A percentile compares a stretch with the other conserved stretches of the same genome.
Evolutionary conservation across 2,113 vertebrate species (phyloP).

Genomic region (Callipepla californica): DNA sequence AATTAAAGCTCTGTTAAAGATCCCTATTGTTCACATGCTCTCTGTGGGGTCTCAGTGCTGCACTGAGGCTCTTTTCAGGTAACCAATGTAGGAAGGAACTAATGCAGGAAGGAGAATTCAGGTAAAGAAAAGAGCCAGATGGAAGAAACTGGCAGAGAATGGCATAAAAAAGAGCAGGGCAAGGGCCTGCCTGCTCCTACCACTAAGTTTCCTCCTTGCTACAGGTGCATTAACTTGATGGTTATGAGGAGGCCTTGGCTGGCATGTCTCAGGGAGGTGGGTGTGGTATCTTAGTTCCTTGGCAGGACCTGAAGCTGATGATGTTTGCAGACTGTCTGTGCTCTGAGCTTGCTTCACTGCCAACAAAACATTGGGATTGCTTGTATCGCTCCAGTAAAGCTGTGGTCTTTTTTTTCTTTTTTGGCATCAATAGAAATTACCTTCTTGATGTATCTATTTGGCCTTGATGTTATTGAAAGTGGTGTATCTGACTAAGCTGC

Average conservation of each 20-base stretch:
- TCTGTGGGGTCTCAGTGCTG: background rate
- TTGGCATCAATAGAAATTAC: background rate
- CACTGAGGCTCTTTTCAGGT: background rate
- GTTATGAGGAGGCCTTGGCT: background rate
- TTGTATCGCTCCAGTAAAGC: background rate
- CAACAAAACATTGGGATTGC: background rate
- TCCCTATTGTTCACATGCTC: rapidly evolving
- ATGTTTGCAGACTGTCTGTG: background rate
- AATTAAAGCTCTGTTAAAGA: background rate
- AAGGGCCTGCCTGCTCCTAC: rapidly evolving
- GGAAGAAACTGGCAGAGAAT: background rate
- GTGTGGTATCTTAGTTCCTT: background rate
- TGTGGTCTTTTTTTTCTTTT: background rate
- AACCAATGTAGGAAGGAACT: background rate
- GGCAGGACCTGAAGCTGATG: background rate
- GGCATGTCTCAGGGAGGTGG: rapidly evolving
- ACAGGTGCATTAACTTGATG: background rate
- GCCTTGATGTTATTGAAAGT: background rate
- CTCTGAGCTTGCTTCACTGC: background rate
- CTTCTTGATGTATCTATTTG: background rate
- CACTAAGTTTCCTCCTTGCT: background rate
- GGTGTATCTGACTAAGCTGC: background rate
- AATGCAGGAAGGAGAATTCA: background rate
- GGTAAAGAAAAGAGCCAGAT: background rate
- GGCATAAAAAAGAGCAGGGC: background rate